Percentiles rank a stretch among this genome's conserved stretches.
phyloP scores from a whole-genome alignment of 2,113 vertebrate genomes.

The Halcyon malimbica region DNA sequence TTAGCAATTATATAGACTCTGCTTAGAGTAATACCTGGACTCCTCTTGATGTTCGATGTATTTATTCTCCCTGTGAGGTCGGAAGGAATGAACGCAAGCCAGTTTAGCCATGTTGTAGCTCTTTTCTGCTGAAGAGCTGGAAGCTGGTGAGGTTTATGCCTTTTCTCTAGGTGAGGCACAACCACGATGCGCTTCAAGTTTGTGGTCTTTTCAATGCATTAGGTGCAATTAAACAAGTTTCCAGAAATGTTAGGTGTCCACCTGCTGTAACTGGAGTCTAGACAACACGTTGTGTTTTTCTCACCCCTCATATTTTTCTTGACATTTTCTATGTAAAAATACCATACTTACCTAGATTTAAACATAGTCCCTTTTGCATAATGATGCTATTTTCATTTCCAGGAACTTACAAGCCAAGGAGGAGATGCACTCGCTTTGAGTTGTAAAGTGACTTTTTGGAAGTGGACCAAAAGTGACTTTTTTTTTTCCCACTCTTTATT shows the following conservation, averaged over 20 bases:
- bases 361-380: neutral
- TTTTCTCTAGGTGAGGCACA: neutral
- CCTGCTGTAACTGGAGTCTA: neutral
- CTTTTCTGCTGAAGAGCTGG: neutral
- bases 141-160: neutral
- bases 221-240: neutral
- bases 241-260: neutral
- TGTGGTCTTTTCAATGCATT: neutral
- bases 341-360: neutral
- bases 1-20: conserved; percentile 40
- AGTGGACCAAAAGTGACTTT: neutral
- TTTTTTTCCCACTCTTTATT: neutral
- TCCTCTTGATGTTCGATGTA: conserved; percentile 27
- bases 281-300: neutral
- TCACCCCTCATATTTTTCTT: neutral
- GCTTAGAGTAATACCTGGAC: conserved; percentile 36
- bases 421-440: neutral
- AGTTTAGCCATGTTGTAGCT: neutral
- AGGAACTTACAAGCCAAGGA: neutral
- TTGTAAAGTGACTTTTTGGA: neutral
- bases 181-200: rapidly evolving
- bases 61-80: conserved; percentile 66
- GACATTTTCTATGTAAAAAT: neutral
- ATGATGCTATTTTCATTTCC: rapidly evolving
- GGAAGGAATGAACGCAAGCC: neutral